These are phyloP conservation scores for Hydrotaea diabolus DNA, from an alignment of 2,888 invertebrate species.

Conservation along the genomic window DNA sequence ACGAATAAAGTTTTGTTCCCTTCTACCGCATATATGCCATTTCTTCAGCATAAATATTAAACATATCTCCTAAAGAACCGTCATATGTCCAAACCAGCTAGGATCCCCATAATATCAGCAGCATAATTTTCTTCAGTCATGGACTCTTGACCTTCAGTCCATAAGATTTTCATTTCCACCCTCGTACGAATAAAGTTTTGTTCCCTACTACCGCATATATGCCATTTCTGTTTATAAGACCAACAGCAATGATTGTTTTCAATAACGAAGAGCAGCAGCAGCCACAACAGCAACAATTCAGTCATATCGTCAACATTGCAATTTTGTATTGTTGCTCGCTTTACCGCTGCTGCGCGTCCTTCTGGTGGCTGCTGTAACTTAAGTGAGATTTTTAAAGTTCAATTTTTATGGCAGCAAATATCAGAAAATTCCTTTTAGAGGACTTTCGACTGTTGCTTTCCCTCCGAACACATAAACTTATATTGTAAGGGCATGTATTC, in stretches of 20 bases:
- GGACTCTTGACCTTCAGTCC: too few relatives aligned
- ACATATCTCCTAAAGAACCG: too few relatives aligned
- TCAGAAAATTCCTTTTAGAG: too few relatives aligned
- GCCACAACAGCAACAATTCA: not conserved
- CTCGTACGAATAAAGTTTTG: not conserved
- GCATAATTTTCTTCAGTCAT: too few relatives aligned
- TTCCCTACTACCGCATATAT: not conserved
- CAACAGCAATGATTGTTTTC: slow-evolving; percentile 22
- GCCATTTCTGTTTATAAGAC: not conserved
- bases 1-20: not conserved
- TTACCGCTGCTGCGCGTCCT: not conserved
- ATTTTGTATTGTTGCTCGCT: slow-evolving; percentile 5
- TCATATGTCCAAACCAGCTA: too few relatives aligned
- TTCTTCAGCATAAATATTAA: not conserved
- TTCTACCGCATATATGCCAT: not conserved
- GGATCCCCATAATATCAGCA: too few relatives aligned
- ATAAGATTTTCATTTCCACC: too few relatives aligned
- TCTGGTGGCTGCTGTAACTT: not conserved
- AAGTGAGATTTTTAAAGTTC: slow-evolving; percentile 15
- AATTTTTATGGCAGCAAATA: slow-evolving; percentile 2
- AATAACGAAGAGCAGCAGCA: slow-evolving; percentile 1
- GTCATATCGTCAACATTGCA: not conserved
- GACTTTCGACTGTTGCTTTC: too few relatives aligned
- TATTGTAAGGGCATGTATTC: too few relatives aligned
- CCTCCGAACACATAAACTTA: too few relatives aligned